Evolutionary conservation across 2,888 invertebrate species (phyloP).

Genomic region (Apamea sordens): DNA sequence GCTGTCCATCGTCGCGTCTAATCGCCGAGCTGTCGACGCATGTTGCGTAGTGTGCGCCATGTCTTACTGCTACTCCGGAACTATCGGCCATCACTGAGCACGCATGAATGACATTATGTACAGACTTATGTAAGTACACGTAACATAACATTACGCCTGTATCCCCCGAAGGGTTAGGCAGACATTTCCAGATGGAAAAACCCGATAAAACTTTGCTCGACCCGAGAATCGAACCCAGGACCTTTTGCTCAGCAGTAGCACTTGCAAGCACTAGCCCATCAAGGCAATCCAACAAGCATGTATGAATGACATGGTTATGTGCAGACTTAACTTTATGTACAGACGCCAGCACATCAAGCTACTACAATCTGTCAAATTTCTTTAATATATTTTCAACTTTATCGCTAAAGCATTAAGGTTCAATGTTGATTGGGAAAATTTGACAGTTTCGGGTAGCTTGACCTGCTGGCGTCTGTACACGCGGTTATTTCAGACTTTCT

Average conservation of each 20-base stretch:
- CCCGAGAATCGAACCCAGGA: background rate
- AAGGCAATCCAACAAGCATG: background rate
- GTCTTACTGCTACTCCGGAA: constrained; percentile 15
- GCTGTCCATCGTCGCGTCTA: background rate
- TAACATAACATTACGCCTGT: background rate
- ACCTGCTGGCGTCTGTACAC: no score
- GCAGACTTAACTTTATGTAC: background rate
- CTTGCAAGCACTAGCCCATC: background rate
- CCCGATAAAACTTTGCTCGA: background rate
- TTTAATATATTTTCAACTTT: no score
- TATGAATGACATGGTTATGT: background rate
- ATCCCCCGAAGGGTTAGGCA: background rate
- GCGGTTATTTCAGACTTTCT: constrained; percentile 30
- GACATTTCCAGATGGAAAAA: background rate
- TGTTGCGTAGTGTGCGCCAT: background rate
- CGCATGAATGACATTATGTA: background rate
- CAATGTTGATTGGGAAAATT: no score
- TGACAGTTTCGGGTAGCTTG: no score
- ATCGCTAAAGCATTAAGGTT: no score
- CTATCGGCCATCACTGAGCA: background rate
- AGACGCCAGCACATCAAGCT: no score
- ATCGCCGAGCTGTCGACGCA: background rate
- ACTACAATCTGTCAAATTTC: no score
- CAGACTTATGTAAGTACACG: background rate
- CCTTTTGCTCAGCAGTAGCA: no score